Percentiles rank a stretch among this genome's conserved stretches.
Conservation (phyloP, 2,797 vertebrate species). For the Halcyon leucocephala region DNA sequence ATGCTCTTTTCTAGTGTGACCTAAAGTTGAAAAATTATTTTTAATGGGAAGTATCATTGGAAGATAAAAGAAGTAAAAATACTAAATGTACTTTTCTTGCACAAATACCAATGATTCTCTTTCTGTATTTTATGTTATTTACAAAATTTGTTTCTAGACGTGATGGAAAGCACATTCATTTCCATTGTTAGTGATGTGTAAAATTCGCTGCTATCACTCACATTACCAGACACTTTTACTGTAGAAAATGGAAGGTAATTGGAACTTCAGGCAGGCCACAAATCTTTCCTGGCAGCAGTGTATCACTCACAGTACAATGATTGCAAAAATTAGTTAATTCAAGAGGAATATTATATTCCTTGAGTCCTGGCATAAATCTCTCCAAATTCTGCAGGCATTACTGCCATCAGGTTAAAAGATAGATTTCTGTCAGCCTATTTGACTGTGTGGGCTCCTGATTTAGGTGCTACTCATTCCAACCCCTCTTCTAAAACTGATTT, state of each 20-base stretch:
- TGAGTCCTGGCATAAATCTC: conserved; percentile 63
- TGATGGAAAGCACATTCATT: conserved; percentile 66
- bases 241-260: conserved; percentile 76
- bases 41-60: not conserved
- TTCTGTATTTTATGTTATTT: conserved; percentile 61
- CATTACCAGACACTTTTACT: conserved; percentile 70
- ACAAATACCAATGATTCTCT: not conserved
- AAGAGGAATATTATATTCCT: conserved; percentile 71
- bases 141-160: conserved; percentile 44
- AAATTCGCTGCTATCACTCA: conserved; percentile 72
- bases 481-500: conserved; percentile 64
- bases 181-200: conserved; percentile 66
- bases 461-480: conserved; percentile 54
- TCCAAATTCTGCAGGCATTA: conserved; percentile 53
- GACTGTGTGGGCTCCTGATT: conserved; percentile 66
- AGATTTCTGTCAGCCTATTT: conserved; percentile 52
- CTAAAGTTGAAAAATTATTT: not conserved
- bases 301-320: conserved; percentile 74
- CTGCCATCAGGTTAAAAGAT: conserved; percentile 43
- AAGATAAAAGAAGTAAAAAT: not conserved
- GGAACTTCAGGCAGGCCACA: conserved; percentile 74
- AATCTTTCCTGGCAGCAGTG: conserved; percentile 70
- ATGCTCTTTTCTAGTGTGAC: not conserved
- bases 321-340: conserved; percentile 82
- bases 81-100: not conserved